Evolutionary conservation across 2,888 invertebrate genomes (phyloP), one percentile per base, ranked within the genome.

Genomic region (Chorisops tibialis): DNA sequence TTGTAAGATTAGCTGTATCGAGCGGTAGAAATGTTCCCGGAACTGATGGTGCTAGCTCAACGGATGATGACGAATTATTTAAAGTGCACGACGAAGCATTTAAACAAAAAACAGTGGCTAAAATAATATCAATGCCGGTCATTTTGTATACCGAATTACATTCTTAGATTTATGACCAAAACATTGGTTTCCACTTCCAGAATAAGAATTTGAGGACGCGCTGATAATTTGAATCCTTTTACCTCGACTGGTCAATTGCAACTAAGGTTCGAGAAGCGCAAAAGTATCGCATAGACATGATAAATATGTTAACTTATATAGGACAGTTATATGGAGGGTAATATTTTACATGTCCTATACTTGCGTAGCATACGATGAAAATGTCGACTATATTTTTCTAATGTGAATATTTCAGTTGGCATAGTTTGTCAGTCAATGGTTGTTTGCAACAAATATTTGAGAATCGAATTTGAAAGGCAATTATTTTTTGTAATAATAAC

Each of bases 51-150:
- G 24, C 4, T 4, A 24, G 24, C 24, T 5, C 4, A 6, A 18
- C 21, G 6, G 38, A 18, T 22, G 45, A 24, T 30, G 45, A 35
- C 6, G 11, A 18, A 47, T 52, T 19, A n/a, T n/a, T n/a, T n/a
- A n/a, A n/a, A n/a, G 22, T 47, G 4, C 48, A 45, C 14, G 62
- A 62, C 7, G 63, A 60, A 11, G 65, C 41, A 52, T 65, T 66
- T 39, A 65, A 14, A 45, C 66, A 66, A 50, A 67, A 59, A 18
- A 62, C 52, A 19, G 65, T 50, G n/a, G n/a, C n/a, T 48, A 67
- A 50, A 24, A 67, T 43, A 12, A 67, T 38, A 14, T 62, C 61
- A 4, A 65, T 49, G 18, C 67, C 67, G 7, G 58, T 56, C 66
- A 65, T 65, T 14, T 39, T 56, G 14, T 38, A 19, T 51, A 11